Percentiles rank a stretch among this genome's conserved stretches.
These are phyloP conservation scores for Drosophila trapezifrons DNA, from an alignment of 1,140 invertebrate species.

Conservation along the genomic window DNA sequence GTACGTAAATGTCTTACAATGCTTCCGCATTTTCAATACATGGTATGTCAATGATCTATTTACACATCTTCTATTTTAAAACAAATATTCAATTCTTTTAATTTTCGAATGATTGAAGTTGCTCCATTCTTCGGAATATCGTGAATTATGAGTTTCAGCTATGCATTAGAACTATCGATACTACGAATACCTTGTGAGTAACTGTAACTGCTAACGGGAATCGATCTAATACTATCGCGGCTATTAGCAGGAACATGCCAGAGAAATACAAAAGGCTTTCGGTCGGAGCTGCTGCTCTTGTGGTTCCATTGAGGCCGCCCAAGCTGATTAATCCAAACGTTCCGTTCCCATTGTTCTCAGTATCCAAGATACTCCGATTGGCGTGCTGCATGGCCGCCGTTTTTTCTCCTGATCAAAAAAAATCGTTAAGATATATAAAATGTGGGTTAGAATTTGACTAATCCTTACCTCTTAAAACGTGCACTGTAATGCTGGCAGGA, in stretches of 20 bases:
- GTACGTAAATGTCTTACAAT: conserved; percentile 60
- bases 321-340: conserved; percentile 58
- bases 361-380: conserved; percentile 84
- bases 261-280: conserved; percentile 47
- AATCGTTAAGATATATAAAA: neutral
- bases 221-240: conserved; percentile 25
- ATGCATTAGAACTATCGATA: conserved; percentile 52
- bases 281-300: conserved; percentile 19
- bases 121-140: conserved; percentile 39
- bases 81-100: conserved; percentile 45
- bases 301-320: conserved; percentile 53
- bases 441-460: neutral
- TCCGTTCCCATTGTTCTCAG: conserved; percentile 61
- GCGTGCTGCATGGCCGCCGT: conserved; percentile 88
- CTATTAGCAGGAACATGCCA: conserved; percentile 46
- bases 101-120: conserved; percentile 54
- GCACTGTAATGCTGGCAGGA: conserved; percentile 88
- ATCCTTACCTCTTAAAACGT: conserved; percentile 86
- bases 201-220: conserved; percentile 31
- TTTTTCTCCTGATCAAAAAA: conserved; percentile 85
- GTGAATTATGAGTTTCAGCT: conserved; percentile 63
- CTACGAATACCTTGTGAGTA: conserved; percentile 41
- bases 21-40: conserved; percentile 36
- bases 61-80: conserved; percentile 69
- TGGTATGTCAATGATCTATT: conserved; percentile 52